Evolutionary conservation across 2,888 invertebrate genomes (phyloP).

Genomic region (Ellobium chinense): DNA sequence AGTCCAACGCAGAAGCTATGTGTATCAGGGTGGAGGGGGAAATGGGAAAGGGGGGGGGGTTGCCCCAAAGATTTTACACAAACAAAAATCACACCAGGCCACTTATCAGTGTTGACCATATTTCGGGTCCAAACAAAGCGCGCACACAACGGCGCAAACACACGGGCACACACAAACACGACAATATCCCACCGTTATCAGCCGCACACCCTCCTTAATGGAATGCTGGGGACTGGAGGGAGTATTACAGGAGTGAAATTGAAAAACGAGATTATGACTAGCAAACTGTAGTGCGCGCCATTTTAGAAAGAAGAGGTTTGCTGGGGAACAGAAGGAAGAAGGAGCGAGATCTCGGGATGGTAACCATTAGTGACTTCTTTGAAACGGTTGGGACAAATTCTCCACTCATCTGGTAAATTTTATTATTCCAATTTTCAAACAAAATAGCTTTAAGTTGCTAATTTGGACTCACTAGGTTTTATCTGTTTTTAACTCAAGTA

Average conservation of each 20-base stretch:
- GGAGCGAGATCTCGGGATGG: too few relatives aligned
- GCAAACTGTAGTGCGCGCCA: not conserved
- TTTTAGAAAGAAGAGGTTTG: not conserved
- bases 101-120: slow-evolving; percentile 36
- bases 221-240: not conserved
- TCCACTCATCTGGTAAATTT: too few relatives aligned
- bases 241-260: not conserved
- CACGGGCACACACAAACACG: not conserved
- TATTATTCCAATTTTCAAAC: too few relatives aligned
- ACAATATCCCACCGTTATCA: slow-evolving; percentile 27
- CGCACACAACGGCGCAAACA: slow-evolving; percentile 22
- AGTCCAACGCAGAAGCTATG: too few relatives aligned
- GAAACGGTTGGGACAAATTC: too few relatives aligned
- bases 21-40: not conserved
- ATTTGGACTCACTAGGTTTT: too few relatives aligned
- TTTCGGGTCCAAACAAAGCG: slow-evolving; percentile 22
- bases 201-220: not conserved
- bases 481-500: too few relatives aligned
- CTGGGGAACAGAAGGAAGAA: too few relatives aligned
- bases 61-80: slow-evolving; percentile 21
- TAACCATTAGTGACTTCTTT: too few relatives aligned
- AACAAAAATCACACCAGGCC: slow-evolving; percentile 26
- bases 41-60: not conserved
- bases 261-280: not conserved
- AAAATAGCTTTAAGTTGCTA: too few relatives aligned